phyloP scores from a whole-genome alignment of 2,797 vertebrate species.

The Pipistrellus pipistrellus region DNA sequence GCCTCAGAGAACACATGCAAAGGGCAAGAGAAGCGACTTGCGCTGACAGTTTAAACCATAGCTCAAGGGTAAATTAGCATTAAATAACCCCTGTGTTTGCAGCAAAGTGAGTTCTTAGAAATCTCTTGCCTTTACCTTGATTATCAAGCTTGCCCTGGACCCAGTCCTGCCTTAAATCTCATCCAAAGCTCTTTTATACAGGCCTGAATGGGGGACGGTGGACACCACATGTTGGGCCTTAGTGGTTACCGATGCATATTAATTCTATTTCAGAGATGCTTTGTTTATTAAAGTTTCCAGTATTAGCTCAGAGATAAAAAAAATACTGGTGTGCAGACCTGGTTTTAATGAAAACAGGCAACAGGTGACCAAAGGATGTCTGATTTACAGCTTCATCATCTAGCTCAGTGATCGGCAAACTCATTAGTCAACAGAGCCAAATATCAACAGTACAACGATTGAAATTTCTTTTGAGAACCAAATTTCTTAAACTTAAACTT shows the following conservation, averaged over 20 bases:
- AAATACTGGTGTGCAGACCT: not conserved
- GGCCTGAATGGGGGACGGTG: not conserved
- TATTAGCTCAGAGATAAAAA: not conserved
- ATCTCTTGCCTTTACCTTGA: not conserved
- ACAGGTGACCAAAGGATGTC: not conserved
- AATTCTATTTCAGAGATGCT: slow-evolving; percentile 29
- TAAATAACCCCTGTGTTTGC: not conserved
- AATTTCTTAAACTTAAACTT: too few relatives aligned
- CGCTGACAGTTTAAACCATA: not conserved
- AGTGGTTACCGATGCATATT: not conserved
- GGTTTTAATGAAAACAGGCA: not conserved
- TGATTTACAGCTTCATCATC: not conserved
- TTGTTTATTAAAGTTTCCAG: not conserved
- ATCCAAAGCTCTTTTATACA: not conserved
- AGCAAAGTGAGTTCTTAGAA: slow-evolving; percentile 4
- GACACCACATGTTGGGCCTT: not conserved
- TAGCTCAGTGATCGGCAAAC: too few relatives aligned
- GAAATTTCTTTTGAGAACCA: too few relatives aligned
- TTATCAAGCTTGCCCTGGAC: not conserved
- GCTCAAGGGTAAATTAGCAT: not conserved
- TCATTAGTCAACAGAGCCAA: too few relatives aligned
- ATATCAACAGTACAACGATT: too few relatives aligned
- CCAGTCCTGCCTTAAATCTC: not conserved
- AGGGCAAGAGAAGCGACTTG: too few relatives aligned
- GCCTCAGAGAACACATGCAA: not conserved